A percentile compares a stretch with the other conserved stretches of the same genome.
Evolutionary conservation across 1,140 invertebrate species (phyloP).

Genomic region (Nixonia krombeini): DNA sequence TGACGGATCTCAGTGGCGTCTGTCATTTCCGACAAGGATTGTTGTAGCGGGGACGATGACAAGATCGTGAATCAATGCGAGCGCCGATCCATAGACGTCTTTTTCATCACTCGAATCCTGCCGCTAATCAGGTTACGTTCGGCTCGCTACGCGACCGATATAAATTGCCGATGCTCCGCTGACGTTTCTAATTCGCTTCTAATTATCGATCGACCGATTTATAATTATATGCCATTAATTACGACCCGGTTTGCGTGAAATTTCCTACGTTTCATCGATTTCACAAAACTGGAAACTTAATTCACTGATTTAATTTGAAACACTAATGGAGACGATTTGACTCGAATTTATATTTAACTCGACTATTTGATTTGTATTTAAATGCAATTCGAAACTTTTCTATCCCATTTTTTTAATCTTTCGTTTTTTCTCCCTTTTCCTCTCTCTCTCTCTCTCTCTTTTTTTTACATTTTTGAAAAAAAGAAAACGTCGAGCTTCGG

Average conservation of each 20-base stretch:
- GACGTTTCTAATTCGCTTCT: neutral
- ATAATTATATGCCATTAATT: neutral
- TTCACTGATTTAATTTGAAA: too few relatives aligned
- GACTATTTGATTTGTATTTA: too few relatives aligned
- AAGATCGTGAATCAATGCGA: constrained; percentile 10
- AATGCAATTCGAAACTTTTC: too few relatives aligned
- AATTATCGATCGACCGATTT: neutral
- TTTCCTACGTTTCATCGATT: neutral
- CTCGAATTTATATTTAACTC: too few relatives aligned
- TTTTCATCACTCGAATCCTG: constrained; percentile 9
- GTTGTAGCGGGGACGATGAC: constrained; percentile 4
- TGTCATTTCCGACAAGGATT: constrained; percentile 10
- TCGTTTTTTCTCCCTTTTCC: too few relatives aligned
- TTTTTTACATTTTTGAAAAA: too few relatives aligned
- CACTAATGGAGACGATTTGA: too few relatives aligned
- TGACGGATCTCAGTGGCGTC: neutral
- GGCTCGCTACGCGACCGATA: constrained; percentile 4
- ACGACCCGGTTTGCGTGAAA: neutral
- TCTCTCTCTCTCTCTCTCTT: too few relatives aligned
- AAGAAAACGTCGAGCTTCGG: too few relatives aligned
- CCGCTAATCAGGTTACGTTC: constrained; percentile 5
- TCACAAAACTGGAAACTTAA: too few relatives aligned
- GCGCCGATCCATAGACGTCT: constrained; percentile 3
- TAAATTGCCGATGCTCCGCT: neutral
- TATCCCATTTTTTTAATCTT: too few relatives aligned